These are phyloP conservation scores for Eupithecia inturbata DNA, from an alignment of 2,888 invertebrate species.

Conservation along the genomic window DNA sequence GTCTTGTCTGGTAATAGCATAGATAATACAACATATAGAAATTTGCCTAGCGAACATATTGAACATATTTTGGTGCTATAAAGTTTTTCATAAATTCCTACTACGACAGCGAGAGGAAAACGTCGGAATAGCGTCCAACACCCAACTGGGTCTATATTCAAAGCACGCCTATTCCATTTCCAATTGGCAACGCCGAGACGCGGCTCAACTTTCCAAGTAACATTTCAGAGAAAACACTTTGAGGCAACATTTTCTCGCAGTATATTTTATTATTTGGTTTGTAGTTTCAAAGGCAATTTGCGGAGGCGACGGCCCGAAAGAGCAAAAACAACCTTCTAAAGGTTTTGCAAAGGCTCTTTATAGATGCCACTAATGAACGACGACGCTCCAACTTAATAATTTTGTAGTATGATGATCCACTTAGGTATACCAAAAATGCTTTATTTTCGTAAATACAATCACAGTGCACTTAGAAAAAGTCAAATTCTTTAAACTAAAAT, in stretches of 20 bases:
- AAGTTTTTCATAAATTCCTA: slow-evolving; percentile 2
- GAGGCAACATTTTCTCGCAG: slow-evolving; percentile 46
- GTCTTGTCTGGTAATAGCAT: neutral
- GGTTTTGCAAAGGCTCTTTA: slow-evolving; percentile 49
- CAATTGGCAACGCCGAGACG: slow-evolving; percentile 30
- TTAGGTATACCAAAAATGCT: too few relatives aligned
- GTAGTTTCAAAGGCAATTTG: slow-evolving; percentile 64
- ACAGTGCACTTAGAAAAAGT: too few relatives aligned
- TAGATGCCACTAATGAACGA: slow-evolving; percentile 45
- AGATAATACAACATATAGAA: neutral
- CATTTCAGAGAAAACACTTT: slow-evolving; percentile 34
- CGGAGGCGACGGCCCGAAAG: slow-evolving; percentile 51
- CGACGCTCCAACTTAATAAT: slow-evolving; percentile 53
- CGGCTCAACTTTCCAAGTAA: slow-evolving; percentile 33
- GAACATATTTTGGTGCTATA: neutral
- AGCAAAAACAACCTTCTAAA: slow-evolving; percentile 57
- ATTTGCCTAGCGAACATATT: neutral
- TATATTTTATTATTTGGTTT: slow-evolving; percentile 59
- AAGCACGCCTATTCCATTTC: slow-evolving; percentile 35
- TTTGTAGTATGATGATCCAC: neutral
- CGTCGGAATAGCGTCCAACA: slow-evolving; percentile 12
- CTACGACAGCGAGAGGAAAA: slow-evolving; percentile 18
- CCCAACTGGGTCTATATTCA: slow-evolving; percentile 26
- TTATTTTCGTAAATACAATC: too few relatives aligned
- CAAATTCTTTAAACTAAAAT: too few relatives aligned